phyloP scores from a whole-genome alignment of 1,140 invertebrate genomes.

The Saccostrea glomerata region DNA sequence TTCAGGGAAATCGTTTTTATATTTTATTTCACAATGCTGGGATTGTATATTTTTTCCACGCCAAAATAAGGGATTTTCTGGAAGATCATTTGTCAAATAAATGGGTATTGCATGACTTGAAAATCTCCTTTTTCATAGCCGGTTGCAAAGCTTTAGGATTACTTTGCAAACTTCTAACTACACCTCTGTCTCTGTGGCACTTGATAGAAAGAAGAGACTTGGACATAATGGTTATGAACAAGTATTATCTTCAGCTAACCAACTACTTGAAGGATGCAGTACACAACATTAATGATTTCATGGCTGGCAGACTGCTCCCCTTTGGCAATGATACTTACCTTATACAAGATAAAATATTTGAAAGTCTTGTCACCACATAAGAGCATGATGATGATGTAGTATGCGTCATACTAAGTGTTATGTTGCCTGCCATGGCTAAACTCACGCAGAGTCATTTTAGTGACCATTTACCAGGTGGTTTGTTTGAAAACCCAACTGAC shows the following conservation, averaged over 20 bases:
- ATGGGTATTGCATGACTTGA: slow-evolving; percentile 3
- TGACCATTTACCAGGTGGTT: slow-evolving; percentile 47
- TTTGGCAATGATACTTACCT: slow-evolving; percentile 41
- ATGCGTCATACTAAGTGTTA: slow-evolving; percentile 28
- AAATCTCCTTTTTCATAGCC: background rate
- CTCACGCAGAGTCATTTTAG: slow-evolving; percentile 40
- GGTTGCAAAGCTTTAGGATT: slow-evolving; percentile 1
- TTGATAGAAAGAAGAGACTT: slow-evolving; percentile 34
- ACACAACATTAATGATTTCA: slow-evolving; percentile 30
- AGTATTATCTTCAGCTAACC: slow-evolving; percentile 19
- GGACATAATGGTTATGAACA: slow-evolving; percentile 20
- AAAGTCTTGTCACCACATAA: slow-evolving; percentile 17
- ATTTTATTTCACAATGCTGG: slow-evolving; percentile 51
- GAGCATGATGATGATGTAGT: slow-evolving; percentile 46
- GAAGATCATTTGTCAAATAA: background rate
- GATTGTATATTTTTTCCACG: slow-evolving; percentile 41
- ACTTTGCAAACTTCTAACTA: slow-evolving; percentile 27
- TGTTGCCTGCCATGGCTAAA: slow-evolving; percentile 37
- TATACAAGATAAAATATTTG: slow-evolving; percentile 35
- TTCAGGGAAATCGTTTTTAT: slow-evolving; percentile 43
- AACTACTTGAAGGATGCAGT: slow-evolving; percentile 20
- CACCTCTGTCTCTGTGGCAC: slow-evolving; percentile 43
- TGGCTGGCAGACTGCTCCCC: slow-evolving; percentile 48
- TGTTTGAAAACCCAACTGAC: slow-evolving; percentile 20
- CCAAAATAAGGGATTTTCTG: background rate